Base-by-base conservation (phyloP, 1,140 invertebrate species). In the Mizuhopecten yessoensis region DNA sequence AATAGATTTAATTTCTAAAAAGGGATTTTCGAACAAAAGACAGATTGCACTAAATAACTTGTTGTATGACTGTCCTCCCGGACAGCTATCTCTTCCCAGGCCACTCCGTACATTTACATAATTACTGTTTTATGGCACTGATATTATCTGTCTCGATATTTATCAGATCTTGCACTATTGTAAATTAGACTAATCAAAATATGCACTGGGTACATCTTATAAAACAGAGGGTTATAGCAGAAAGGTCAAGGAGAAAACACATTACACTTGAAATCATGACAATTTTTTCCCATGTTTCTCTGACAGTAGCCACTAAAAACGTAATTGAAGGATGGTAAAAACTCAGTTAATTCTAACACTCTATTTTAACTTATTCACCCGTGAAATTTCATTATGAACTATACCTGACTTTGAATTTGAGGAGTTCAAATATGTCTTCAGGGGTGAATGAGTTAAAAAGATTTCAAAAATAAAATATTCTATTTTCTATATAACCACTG, bases 131-230 rank as follows among this genome's bases (percentile, higher is more conserved):
- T 75, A 75, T 17, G 57, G 57, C 57, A 29, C n/a, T 29, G 57
- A 75, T 75, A 75, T 75, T 75, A 75, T 75, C 57, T 75, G 23
- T 29, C 57, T 75, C 57, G 29, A 75, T 29, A 75, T 75, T 75
- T 75, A 75, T 75, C 57, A 5, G 57, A 75, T 75, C n/a, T n/a
- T 75, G 23, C 29, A 75, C 29, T 17, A 75, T 29, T 75, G 57
- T 75, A 75, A 75, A 75, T 75, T 75, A 75, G 57, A 75, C 57
- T 75, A 75, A 75, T 75, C 57, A 75, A 75, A 75, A 75, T 75
- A 75, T 29, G 57, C 57, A 75, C 57, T 75, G 23, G n/a, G 57
- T 75, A 75, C 57, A 75, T 29, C 57, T 75, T 75, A 75, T 57
- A 75, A 75, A 75, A 75, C 57, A 29, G 57, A 75, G 57, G 57